Base-by-base conservation (phyloP, 2,888 invertebrate genomes). In the Slavum lentiscoides region DNA sequence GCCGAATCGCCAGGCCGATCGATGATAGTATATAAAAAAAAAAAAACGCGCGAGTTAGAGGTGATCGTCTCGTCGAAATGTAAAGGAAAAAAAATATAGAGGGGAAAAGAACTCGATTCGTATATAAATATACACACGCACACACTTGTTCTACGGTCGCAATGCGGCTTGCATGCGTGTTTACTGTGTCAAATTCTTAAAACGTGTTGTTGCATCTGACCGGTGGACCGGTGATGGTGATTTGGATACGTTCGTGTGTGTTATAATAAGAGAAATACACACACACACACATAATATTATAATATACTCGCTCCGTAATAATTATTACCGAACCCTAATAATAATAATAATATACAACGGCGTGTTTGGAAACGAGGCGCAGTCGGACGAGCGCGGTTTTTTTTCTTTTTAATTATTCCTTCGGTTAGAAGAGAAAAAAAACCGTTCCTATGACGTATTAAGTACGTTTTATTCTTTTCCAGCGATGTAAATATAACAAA, bases 141-240 rank as follows among this genome's bases (percentile, higher is more conserved):
- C 37, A 55, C 64, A 64, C 55, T 74, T 62, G 4, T 53, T 23
- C 19, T 11, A n/a, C 43, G 58, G 21, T 11, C 6, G 7, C 19
- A 19, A 4, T 55, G 19, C 19, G 19, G 6, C 55, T 19, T 19
- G 49, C 30, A 55, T 19, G 53, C 37, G 74, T 55, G 74, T 64
- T 55, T 66, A 66, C 74, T 74, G 21, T 74, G 74, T 74, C 74
- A 66, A 74, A 74, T 74, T 66, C 74, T 74, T 17, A 17, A 74
- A 74, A 74, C 74, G 64, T 66, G 74, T 74, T 74, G 11, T 37
- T 21, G 49, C 21, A 7, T 9, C 53, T 55, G 53, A 39, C 62
- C 37, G 15, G 49, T 1, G n/a, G 62, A 64, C 64, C 64, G 64
- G 55, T 64, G 53, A 74, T n/a, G 30, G 30, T 30, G 30, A 30